Evolutionary conservation across 2,888 invertebrate genomes (phyloP), one percentile per base, ranked within the genome.

Genomic region (Drosophila flavopinicola): DNA sequence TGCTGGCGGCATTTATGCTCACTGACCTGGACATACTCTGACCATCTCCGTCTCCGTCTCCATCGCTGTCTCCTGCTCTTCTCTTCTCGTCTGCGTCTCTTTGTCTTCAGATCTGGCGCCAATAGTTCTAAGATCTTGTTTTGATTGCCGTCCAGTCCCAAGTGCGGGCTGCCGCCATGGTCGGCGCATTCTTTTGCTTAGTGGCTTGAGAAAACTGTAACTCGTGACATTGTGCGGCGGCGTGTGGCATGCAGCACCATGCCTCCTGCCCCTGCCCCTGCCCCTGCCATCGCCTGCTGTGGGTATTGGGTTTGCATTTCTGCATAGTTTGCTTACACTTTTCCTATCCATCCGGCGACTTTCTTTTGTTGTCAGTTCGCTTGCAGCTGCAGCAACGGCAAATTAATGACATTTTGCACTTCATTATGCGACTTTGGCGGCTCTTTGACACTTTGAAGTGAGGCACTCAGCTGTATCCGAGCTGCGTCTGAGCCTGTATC

Each of bases 41-140:
- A 58, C 68, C 6, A 20, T 10, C 47, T 60, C 32, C 1, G 6
- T 27, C 39, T 53, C 10, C 25, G 27, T 4, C 37, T 13, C 15
- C 7, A 6, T 30, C 60, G 30, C 17, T 44, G 15, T 35, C 48
- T 37, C 6, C 35, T 3, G 1, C 42, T 47, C 65, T 53, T 61
- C n/a, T n/a, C n/a, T n/a, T n/a, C n/a, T n/a, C 33, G 52, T 42
- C 54, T 10, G 5, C 49, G n/a, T 33, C 23, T 24, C 23, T 11
- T 57, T 69, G 57, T 72, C 76, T 72, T 65, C 59, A 60, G 77
- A 79, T 84, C 86, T 76, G 88, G 89, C 89, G 88, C 88, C 88
- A 89, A 88, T 88, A 84, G 84, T 88, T 88, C 89, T 88, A 88
- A 86, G 88, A 88, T 89, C 89, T 88, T 84, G 86, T 87, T 87